phyloP scores from a whole-genome alignment of 2,797 vertebrate genomes.

The Champsocephalus esox region DNA sequence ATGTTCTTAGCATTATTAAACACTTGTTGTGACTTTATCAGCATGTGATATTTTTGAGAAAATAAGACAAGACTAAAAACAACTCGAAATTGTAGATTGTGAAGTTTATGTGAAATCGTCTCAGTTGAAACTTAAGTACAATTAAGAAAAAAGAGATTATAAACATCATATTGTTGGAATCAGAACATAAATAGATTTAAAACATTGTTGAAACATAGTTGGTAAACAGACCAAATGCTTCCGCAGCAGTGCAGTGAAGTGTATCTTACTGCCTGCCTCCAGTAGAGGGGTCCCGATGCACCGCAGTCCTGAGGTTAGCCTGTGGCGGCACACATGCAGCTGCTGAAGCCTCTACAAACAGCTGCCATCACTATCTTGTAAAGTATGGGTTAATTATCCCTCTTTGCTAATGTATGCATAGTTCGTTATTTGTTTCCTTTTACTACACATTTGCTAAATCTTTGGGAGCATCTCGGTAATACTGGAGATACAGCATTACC shows the following conservation, averaged over 20 bases:
- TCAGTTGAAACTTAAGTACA: background rate
- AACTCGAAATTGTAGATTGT: background rate
- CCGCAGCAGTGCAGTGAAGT: too few species aligned
- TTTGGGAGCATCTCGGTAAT: background rate
- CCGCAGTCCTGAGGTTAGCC: background rate
- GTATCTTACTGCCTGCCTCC: too few species aligned
- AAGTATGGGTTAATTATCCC: background rate
- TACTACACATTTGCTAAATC: background rate
- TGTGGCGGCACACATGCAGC: background rate
- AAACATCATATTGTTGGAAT: too few species aligned
- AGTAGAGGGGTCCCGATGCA: too few species aligned
- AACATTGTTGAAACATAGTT: background rate
- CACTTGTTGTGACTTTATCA: too few species aligned
- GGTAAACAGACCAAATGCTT: background rate
- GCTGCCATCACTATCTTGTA: constrained; percentile 8
- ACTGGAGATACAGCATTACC: background rate
- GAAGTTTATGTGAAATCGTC: background rate
- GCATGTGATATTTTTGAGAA: too few species aligned
- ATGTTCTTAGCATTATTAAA: too few species aligned
- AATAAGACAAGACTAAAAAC: too few species aligned
- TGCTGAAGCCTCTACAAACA: background rate
- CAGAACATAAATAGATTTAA: too few species aligned
- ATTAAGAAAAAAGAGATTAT: too few species aligned
- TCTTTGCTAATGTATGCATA: background rate
- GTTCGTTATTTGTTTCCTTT: constrained; percentile 2